Conservation (phyloP, 2,888 invertebrate species). For the Himalopsyche japonica region DNA sequence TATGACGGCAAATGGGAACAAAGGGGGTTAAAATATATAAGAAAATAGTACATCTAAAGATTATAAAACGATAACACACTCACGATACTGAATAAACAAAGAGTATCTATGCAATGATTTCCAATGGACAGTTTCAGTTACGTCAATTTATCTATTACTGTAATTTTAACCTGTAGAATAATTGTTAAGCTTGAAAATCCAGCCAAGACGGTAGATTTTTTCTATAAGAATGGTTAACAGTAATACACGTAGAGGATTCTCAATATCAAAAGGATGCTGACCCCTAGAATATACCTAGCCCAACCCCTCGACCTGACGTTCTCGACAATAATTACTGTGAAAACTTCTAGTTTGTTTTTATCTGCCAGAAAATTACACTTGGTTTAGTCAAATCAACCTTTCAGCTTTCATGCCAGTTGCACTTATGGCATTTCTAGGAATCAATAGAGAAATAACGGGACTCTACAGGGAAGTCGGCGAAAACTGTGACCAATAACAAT, state of each 20-base stretch:
- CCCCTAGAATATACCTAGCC: conserved; percentile 17
- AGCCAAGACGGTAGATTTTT: not conserved
- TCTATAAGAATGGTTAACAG: not conserved
- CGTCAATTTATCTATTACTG: not conserved
- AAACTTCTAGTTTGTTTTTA: not conserved
- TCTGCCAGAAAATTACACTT: not conserved
- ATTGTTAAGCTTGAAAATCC: not conserved
- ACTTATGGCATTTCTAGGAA: not conserved
- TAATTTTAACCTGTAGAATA: not conserved
- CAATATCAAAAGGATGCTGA: conserved; percentile 20
- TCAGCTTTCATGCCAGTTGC: not conserved
- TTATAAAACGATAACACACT: not conserved
- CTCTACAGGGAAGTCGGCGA: conserved; percentile 20
- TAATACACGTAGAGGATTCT: conserved; percentile 5
- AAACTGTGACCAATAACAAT: conserved; percentile 29
- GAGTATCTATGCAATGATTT: not conserved
- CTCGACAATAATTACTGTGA: not conserved
- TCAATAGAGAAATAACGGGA: conserved; percentile 20
- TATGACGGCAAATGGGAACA: not conserved
- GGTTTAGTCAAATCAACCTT: not conserved
- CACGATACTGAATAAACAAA: not conserved
- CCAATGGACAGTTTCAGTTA: not conserved
- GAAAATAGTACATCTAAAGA: conserved; percentile 6
- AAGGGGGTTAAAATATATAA: conserved; percentile 12
- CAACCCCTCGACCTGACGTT: conserved; percentile 28